Evolutionary conservation across 2,888 invertebrate genomes (phyloP), one percentile per base, ranked within the genome.

Genomic region (Liodrosophila aerea): DNA sequence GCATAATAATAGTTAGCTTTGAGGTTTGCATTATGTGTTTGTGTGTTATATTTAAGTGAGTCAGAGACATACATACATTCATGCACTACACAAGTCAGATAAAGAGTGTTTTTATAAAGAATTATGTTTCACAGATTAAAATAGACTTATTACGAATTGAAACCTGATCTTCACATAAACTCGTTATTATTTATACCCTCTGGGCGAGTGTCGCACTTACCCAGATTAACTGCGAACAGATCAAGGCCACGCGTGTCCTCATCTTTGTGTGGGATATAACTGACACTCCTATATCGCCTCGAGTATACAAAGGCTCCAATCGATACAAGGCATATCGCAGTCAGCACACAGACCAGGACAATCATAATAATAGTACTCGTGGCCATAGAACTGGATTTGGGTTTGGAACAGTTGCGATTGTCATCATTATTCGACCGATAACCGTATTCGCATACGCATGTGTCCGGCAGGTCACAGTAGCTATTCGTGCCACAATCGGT

Each of bases 401-500:
- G n/a, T n/a, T n/a, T n/a, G n/a, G 49, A 56, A 4, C 73, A 72
- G 37, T 39, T 60, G 11, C 8, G 12, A 8, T 7, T 50, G 0
- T 50, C 4, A 1, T 0, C 1, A 36, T 59, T 39, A 27, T 16
- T 12, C 1, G 33, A 1, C 1, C 1, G 40, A n/a, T 13, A 54
- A 9, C 73, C 69, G 1, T 7, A 0, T 1, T 29, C 0, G 31
- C 68, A 73, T 2, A 30, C 36, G 30, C 68, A 73, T 15, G 29
- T 15, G 0, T 56, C 44, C 7, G 73, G 62, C 39, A 4, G 9
- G 4, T 7, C n/a, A 9, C 70, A 73, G 30, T 58, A 62, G 37
- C 73, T 67, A 8, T 70, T 67, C 7, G 40, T 45, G 2, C 54
- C 63, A 15, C 73, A 74, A 7, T 11, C 12, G 0, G 1, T 4